Percentiles rank a stretch among this genome's conserved stretches.
These are phyloP conservation scores for Bombus haemorrhoidalis DNA, from an alignment of 1,140 invertebrate genomes.

Conservation along the genomic window DNA sequence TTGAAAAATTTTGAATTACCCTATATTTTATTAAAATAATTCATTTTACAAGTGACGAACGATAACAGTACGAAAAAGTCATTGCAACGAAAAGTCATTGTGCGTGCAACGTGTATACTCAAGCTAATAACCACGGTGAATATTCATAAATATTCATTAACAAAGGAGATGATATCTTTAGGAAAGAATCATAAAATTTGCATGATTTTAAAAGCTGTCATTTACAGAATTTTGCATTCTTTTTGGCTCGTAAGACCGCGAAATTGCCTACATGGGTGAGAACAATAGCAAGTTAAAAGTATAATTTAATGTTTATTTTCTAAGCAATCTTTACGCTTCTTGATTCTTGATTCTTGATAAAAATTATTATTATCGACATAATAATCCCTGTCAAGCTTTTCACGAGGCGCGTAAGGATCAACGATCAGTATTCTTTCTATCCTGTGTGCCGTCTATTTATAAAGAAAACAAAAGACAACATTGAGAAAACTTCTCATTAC, in stretches of 20 bases:
- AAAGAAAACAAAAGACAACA: conserved; percentile 24
- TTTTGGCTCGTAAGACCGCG: too few species aligned
- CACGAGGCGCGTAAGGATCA: not conserved
- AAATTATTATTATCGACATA: not conserved
- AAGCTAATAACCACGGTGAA: not conserved
- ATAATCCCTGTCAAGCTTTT: not conserved
- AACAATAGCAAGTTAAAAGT: too few species aligned
- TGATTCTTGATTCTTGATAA: too few species aligned
- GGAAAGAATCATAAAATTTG: not conserved
- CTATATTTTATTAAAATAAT: too few species aligned
- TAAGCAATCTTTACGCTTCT: too few species aligned
- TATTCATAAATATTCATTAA: not conserved
- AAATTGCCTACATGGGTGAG: too few species aligned
- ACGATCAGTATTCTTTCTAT: conserved; percentile 15
- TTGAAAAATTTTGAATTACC: not conserved
- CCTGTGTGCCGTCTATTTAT: conserved; percentile 11
- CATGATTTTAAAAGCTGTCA: too few species aligned
- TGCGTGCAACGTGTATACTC: not conserved
- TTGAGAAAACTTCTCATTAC: conserved; percentile 46
- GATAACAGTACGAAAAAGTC: too few species aligned
- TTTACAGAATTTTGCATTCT: too few species aligned
- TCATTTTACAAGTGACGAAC: too few species aligned
- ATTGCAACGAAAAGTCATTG: too few species aligned
- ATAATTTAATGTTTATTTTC: too few species aligned
- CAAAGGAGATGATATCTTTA: not conserved